Conservation (phyloP, 2,113 vertebrate species). For the Anhinga anhinga region DNA sequence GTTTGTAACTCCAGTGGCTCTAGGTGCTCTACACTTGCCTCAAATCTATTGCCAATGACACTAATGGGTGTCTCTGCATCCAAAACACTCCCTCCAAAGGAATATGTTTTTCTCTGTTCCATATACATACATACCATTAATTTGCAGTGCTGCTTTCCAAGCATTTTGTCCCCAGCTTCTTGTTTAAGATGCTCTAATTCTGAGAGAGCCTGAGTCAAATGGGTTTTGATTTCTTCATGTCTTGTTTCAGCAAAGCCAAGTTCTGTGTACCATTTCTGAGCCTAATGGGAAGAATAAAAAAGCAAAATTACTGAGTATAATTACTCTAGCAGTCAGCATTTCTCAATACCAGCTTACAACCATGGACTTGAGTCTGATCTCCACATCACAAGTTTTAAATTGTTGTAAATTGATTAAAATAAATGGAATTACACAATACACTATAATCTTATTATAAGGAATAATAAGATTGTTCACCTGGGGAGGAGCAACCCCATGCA, state of each 20-base stretch:
- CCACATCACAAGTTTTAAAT: not conserved
- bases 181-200: constrained; percentile 17
- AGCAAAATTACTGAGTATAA: not conserved
- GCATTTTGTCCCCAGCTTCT: not conserved
- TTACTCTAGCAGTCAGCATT: not conserved
- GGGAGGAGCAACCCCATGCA: no score
- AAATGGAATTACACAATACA: not conserved
- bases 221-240: constrained; percentile 48
- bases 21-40: not conserved
- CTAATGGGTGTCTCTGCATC: not conserved
- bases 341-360: not conserved
- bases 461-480: no score
- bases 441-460: not conserved
- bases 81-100: not conserved
- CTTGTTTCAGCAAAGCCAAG: constrained; percentile 66
- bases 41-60: not conserved
- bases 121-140: not conserved
- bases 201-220: not conserved
- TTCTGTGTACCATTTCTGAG: constrained; percentile 67
- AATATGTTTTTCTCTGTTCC: not conserved
- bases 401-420: not conserved
- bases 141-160: not conserved
- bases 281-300: constrained; percentile 30
- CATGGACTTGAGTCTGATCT: not conserved
- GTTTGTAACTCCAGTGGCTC: not conserved